Evolutionary conservation across 1,140 invertebrate genomes (phyloP).

Genomic region (Cheumatopsyche charites): DNA sequence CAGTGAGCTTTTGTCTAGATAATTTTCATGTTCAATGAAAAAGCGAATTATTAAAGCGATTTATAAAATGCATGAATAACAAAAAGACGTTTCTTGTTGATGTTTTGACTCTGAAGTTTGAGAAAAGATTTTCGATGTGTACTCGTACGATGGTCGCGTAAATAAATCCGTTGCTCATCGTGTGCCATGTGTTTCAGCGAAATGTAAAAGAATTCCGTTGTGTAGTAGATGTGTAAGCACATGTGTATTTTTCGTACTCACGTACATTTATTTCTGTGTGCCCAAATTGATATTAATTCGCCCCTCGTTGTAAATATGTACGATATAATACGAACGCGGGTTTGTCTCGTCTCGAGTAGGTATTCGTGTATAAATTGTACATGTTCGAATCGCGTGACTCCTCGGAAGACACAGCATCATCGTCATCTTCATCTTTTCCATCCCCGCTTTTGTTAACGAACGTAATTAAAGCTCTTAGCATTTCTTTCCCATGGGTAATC

Average conservation of each 20-base stretch:
- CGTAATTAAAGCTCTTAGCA: conserved; percentile 9
- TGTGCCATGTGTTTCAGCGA: conserved; percentile 4
- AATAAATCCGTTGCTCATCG: conserved; percentile 19
- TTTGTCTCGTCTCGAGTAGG: background rate
- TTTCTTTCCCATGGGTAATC: conserved; percentile 14
- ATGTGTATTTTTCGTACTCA: background rate
- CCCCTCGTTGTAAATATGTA: no score
- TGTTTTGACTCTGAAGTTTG: no score
- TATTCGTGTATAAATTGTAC: no score
- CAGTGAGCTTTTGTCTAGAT: no score
- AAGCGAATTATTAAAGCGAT: no score
- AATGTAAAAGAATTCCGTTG: conserved; percentile 7
- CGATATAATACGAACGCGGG: no score
- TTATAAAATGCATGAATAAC: no score
- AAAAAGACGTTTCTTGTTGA: no score
- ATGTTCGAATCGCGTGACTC: background rate
- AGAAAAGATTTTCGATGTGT: no score
- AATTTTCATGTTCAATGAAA: no score
- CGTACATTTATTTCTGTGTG: background rate
- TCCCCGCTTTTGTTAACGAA: conserved; percentile 3
- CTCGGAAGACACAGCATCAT: background rate
- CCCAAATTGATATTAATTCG: conserved; percentile 3
- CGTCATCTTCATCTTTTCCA: background rate
- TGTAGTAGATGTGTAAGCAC: background rate
- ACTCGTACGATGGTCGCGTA: background rate